Evolutionary conservation across 2,888 invertebrate species (phyloP), one percentile per base, ranked within the genome.

Genomic region (Agrochola circellaris): DNA sequence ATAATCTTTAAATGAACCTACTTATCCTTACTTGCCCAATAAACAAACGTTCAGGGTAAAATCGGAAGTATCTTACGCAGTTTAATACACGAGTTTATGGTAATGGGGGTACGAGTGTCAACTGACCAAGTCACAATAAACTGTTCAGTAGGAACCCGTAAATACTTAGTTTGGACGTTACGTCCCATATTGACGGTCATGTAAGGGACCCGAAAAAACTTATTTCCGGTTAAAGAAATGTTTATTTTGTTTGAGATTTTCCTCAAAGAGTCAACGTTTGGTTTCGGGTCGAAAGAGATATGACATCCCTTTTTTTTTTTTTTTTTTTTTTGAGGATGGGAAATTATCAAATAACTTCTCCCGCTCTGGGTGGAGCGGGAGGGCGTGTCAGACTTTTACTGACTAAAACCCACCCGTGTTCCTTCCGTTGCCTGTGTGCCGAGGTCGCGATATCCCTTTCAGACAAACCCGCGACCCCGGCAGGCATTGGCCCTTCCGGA

Each of bases 171-270:
- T 73, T n/a, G 38, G 70, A 73, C 23, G 45, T 58, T 38, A 45
- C 42, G 78, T 26, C 71, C 66, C 9, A 34, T 66, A 85, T 75
- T 76, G 73, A 65, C 34, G 61, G 48, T 11, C 78, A 74, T 51
- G 77, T 69, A 74, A 71, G 60, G 71, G 69, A 62, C 42, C 45
- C 68, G 45, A 54, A 86, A 61, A 83, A 70, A 61, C 73, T 45
- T 45, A 77, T 85, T 85, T 86, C 62, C 79, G 42, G 58, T 60
- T 64, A 60, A 23, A 34, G 26, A 66, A 66, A 42, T 70, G 34
- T 70, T 82, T 82, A 73, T 85, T 74, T 66, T 78, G 30, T 68
- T 83, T 4, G 23, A 58, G 17, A 68, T 73, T 85, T 85, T 75
- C 23, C 65, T 73, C 48, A 15, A 20, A 20, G 26, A 56, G 23